Conservation (phyloP, 2,888 invertebrate species). For the Drosophila acutilabella region DNA sequence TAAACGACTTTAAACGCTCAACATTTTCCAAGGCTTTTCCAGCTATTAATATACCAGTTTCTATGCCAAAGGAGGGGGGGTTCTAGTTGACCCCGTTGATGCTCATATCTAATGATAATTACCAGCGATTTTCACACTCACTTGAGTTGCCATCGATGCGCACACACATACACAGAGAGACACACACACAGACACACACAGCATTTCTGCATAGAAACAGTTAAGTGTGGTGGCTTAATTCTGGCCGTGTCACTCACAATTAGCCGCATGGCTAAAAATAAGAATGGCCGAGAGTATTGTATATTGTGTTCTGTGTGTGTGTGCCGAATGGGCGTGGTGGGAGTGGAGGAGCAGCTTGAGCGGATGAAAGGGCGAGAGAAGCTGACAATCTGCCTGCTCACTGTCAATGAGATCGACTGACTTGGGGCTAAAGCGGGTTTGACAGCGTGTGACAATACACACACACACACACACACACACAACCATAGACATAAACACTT, state of each 20-base stretch:
- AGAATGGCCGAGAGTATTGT: slow-evolving; percentile 43
- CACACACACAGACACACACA: slow-evolving; percentile 7
- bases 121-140: slow-evolving; percentile 67
- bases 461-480: slow-evolving; percentile 16
- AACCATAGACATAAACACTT: slow-evolving; percentile 39
- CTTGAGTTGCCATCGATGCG: slow-evolving; percentile 65
- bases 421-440: slow-evolving; percentile 67
- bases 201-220: slow-evolving; percentile 35
- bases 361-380: slow-evolving; percentile 14
- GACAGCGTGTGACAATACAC: slow-evolving; percentile 73
- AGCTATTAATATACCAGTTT: slow-evolving; percentile 52
- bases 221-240: slow-evolving; percentile 41
- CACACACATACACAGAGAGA: slow-evolving; percentile 30
- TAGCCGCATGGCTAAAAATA: slow-evolving; percentile 75
- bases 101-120: slow-evolving; percentile 42
- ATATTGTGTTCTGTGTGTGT: neutral
- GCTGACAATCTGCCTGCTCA: slow-evolving; percentile 40
- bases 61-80: neutral
- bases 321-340: neutral
- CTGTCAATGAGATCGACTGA: slow-evolving; percentile 62
- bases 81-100: slow-evolving; percentile 5
- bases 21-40: slow-evolving; percentile 9
- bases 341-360: neutral
- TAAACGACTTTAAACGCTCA: slow-evolving; percentile 6
- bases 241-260: slow-evolving; percentile 72